phyloP scores from a whole-genome alignment of 1,140 invertebrate species.

The Pristionchus pacificus region DNA sequence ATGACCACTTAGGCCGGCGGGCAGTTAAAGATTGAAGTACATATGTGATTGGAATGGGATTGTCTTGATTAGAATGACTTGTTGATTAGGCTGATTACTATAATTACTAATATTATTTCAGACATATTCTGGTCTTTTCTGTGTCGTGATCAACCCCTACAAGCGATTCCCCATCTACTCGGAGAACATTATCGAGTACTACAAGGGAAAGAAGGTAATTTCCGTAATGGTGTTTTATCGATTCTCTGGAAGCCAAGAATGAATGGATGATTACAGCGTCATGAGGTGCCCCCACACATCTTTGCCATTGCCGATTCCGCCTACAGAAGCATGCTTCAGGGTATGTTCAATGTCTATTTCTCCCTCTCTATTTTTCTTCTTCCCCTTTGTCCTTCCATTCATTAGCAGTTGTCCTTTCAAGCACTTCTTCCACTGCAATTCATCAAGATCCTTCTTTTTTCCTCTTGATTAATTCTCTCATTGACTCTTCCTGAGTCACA shows the following conservation, averaged over 20 bases:
- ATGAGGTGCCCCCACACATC: conserved; percentile 97
- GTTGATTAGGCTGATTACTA: too few species aligned
- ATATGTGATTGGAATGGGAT: too few species aligned
- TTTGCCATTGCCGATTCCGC: conserved; percentile 98
- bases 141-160: conserved; percentile 98
- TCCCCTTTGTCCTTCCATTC: too few species aligned
- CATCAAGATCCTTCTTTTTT: too few species aligned
- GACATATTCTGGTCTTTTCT: conserved; percentile 98
- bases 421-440: too few species aligned
- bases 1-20: too few species aligned
- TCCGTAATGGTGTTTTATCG: neutral
- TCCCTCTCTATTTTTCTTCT: neutral
- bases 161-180: conserved; percentile 97
- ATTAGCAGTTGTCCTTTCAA: too few species aligned
- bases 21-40: too few species aligned
- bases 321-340: conserved; percentile 97
- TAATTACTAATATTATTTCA: conserved; percentile 66
- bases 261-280: conserved; percentile 66
- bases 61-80: too few species aligned
- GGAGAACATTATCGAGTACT: conserved; percentile 90
- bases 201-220: conserved; percentile 86
- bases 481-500: neutral
- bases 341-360: conserved; percentile 63
- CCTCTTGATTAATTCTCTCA: neutral
- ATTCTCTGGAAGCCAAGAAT: neutral